phyloP scores from a whole-genome alignment of 2,888 invertebrate species.

The Drosophila robusta region DNA sequence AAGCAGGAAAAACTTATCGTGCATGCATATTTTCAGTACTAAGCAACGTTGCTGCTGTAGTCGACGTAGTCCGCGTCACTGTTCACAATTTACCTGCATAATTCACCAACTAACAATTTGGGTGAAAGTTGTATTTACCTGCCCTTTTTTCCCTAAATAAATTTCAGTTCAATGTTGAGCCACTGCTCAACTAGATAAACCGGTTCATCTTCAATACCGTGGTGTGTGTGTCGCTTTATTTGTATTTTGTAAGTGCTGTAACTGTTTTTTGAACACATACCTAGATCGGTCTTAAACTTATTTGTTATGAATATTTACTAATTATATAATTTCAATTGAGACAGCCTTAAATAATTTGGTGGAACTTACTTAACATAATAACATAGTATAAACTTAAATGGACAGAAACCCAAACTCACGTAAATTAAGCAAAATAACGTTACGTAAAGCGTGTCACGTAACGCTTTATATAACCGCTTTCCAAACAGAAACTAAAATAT shows the following conservation, averaged over 20 bases:
- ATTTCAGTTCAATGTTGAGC: slow-evolving; percentile 20
- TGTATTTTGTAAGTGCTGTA: slow-evolving; percentile 10
- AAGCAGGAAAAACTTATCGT: slow-evolving; percentile 36
- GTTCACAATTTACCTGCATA: slow-evolving; percentile 43
- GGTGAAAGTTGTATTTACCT: slow-evolving; percentile 65
- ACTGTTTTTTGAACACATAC: slow-evolving; percentile 1
- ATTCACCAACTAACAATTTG: slow-evolving; percentile 31
- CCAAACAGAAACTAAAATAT: neutral
- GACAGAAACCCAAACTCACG: neutral
- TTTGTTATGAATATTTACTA: neutral
- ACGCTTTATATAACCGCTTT: neutral
- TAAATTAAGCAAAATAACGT: neutral
- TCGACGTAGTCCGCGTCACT: slow-evolving; percentile 27
- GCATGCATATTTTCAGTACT: slow-evolving; percentile 18
- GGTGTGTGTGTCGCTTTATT: slow-evolving; percentile 7
- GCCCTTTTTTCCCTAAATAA: slow-evolving; percentile 39
- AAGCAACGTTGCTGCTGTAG: slow-evolving; percentile 20
- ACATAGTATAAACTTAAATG: no score
- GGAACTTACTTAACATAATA: no score
- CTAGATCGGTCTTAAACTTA: neutral
- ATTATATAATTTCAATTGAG: neutral
- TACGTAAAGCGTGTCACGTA: neutral
- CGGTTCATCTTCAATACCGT: slow-evolving; percentile 36
- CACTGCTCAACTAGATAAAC: slow-evolving; percentile 36
- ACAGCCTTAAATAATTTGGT: no score